phyloP scores from a whole-genome alignment of 2,113 vertebrate species.

The Phainopepla nitens region DNA sequence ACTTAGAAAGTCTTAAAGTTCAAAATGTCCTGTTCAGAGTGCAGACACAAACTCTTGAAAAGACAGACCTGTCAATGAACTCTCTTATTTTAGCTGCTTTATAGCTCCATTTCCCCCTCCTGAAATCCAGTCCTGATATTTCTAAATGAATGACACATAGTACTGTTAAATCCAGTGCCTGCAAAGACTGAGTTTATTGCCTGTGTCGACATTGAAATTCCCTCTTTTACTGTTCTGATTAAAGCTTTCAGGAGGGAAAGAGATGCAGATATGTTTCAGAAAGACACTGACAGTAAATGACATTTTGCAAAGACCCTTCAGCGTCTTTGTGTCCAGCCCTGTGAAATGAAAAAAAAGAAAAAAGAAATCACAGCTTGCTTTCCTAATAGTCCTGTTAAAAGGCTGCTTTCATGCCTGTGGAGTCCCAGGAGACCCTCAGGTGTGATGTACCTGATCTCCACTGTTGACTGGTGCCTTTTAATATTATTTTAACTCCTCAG shows the following conservation, averaged over 20 bases:
- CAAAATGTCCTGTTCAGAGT: neutral
- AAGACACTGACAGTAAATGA: neutral
- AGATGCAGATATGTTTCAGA: neutral
- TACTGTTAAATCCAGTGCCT: neutral
- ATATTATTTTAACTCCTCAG: neutral
- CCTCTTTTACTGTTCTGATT: neutral
- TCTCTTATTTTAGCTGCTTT: neutral
- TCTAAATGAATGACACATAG: neutral
- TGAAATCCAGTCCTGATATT: neutral
- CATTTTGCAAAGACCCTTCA: neutral
- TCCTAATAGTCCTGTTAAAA: neutral
- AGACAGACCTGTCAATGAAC: neutral
- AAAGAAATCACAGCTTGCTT: neutral
- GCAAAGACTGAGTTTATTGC: neutral
- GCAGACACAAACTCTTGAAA: neutral
- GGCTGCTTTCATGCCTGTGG: neutral
- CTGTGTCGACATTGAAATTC: neutral
- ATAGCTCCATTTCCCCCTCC: neutral
- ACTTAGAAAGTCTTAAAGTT: neutral
- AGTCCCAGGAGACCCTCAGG: neutral
- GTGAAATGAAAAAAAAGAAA: neutral
- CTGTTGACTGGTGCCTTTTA: neutral
- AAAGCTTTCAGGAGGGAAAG: neutral
- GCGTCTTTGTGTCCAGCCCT: neutral
- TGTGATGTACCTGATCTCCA: neutral